Percentiles rank a stretch among this genome's conserved stretches.
phyloP scores from a whole-genome alignment of 2,888 invertebrate genomes.

The Noctua pronuba region DNA sequence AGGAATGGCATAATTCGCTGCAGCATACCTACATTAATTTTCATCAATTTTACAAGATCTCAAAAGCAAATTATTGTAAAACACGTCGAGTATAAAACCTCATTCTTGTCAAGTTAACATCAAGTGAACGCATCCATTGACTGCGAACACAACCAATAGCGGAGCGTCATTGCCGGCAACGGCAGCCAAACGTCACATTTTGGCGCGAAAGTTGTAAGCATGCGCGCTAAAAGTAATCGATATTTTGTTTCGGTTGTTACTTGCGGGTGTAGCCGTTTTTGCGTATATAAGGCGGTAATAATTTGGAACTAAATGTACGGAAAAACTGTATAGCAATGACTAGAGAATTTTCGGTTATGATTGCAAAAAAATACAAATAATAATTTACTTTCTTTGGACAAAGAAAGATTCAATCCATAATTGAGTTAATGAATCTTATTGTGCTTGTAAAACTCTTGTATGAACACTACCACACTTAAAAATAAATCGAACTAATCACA shows the following conservation, averaged over 20 bases:
- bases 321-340: neutral
- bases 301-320: conserved; percentile 26
- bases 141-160: conserved; percentile 62
- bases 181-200: conserved; percentile 78
- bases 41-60: conserved; percentile 36
- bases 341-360: neutral
- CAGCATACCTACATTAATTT: conserved; percentile 8
- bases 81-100: conserved; percentile 49
- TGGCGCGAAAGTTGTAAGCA: conserved; percentile 82
- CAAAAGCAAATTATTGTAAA: neutral
- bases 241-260: conserved; percentile 77
- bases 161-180: conserved; percentile 51
- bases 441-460: neutral
- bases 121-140: conserved; percentile 67
- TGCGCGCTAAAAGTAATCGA: conserved; percentile 82
- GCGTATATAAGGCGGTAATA: conserved; percentile 66
- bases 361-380: neutral
- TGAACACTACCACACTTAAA: neutral
- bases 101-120: conserved; percentile 68
- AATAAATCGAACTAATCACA: neutral
- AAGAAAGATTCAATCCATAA: neutral
- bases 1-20: neutral
- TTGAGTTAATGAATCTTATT: neutral
- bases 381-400: neutral
- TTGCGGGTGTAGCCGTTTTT: conserved; percentile 62